These are phyloP conservation scores for Furcifer pardalis DNA, from an alignment of 2,797 vertebrate genomes.

Conservation along the genomic window DNA sequence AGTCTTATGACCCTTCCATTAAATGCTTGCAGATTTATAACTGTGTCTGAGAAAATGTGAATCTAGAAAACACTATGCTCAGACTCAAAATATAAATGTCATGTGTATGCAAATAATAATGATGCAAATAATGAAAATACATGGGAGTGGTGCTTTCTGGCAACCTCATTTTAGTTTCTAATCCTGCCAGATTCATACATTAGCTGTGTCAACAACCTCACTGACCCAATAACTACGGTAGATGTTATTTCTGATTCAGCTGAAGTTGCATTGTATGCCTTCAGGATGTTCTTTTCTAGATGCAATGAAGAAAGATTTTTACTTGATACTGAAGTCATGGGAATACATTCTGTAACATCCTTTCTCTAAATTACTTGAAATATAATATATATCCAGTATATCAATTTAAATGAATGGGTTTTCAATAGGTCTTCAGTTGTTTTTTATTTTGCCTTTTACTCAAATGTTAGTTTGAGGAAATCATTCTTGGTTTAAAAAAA, in stretches of 20 bases:
- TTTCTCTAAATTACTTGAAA: neutral
- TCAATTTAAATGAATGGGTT: neutral
- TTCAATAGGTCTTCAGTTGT: neutral
- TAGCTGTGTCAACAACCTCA: neutral
- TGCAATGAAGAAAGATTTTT: neutral
- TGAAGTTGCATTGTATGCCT: neutral
- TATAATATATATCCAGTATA: neutral
- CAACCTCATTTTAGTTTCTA: neutral
- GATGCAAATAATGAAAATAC: neutral
- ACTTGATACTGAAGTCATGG: neutral
- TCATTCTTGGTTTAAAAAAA: constrained; percentile 4
- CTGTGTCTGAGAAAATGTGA: neutral
- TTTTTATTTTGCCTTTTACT: neutral
- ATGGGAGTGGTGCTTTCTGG: neutral
- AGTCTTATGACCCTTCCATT: neutral
- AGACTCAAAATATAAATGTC: neutral
- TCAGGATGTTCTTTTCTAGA: neutral
- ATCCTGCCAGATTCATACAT: neutral
- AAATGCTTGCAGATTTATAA: neutral
- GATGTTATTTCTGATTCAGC: neutral
- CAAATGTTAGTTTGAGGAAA: neutral
- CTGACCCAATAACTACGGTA: neutral
- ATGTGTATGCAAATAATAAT: too few species aligned
- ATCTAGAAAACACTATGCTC: neutral
- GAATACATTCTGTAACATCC: neutral